phyloP scores from a whole-genome alignment of 2,113 vertebrate species.

The Elanoides forficatus region DNA sequence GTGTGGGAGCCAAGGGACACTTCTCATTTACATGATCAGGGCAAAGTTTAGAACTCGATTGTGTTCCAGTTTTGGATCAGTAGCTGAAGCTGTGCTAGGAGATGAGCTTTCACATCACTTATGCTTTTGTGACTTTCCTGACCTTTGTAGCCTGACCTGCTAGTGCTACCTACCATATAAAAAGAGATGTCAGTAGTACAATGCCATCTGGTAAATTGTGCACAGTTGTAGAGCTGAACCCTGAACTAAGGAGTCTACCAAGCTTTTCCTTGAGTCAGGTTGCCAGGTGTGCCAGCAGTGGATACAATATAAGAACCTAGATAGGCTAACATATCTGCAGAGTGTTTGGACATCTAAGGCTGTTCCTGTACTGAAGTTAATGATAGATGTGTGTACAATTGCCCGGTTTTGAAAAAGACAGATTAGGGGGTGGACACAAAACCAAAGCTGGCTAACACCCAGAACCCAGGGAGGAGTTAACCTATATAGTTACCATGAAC shows the following conservation, averaged over 20 bases:
- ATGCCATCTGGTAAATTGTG: fast-evolving
- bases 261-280: neutral
- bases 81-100: neutral
- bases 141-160: neutral
- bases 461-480: neutral
- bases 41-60: neutral
- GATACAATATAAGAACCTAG: fast-evolving
- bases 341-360: neutral
- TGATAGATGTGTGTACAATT: neutral
- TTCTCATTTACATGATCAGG: neutral
- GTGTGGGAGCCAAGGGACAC: neutral
- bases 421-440: neutral
- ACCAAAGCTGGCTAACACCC: neutral
- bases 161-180: neutral
- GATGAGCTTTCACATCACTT: neutral
- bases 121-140: neutral
- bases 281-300: neutral
- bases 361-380: neutral
- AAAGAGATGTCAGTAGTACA: neutral
- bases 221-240: neutral
- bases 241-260: neutral
- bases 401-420: neutral
- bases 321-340: neutral
- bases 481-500: neutral
- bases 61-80: neutral